These are phyloP conservation scores for Schlechtendalia chinensis DNA, from an alignment of 1,140 invertebrate species.

Conservation along the genomic window DNA sequence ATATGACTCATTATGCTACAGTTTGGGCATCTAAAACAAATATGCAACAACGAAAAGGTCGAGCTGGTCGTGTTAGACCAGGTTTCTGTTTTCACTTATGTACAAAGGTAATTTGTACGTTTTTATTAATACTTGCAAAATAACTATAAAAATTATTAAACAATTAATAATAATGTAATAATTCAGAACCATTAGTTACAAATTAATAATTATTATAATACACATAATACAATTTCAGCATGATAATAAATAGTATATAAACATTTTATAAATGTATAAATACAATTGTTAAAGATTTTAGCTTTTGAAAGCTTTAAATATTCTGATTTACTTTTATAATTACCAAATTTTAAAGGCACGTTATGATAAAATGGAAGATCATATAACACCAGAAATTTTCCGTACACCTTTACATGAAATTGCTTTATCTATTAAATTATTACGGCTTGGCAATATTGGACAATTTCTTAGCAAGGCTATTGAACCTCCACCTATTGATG, in stretches of 20 bases:
- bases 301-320: neutral
- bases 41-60: conserved; percentile 83
- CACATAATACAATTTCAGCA: no score
- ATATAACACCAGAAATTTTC: conserved; percentile 94
- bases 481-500: conserved; percentile 89
- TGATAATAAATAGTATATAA: no score
- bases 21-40: conserved; percentile 92
- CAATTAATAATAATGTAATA: neutral
- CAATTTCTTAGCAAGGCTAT: conserved; percentile 92
- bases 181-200: neutral
- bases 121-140: neutral
- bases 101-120: conserved; percentile 59
- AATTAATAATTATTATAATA: no score
- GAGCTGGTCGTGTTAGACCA: conserved; percentile 83
- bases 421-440: conserved; percentile 78
- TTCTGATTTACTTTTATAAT: neutral
- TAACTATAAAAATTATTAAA: neutral
- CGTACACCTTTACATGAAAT: conserved; percentile 90
- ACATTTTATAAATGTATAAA: no score
- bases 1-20: conserved; percentile 91
- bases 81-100: conserved; percentile 90
- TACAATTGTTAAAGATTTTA: no score
- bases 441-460: conserved; percentile 84
- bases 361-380: conserved; percentile 77
- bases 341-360: conserved; percentile 59